Evolutionary conservation across 2,888 invertebrate species (phyloP).

Genomic region (Drosophila nr. fundita): DNA sequence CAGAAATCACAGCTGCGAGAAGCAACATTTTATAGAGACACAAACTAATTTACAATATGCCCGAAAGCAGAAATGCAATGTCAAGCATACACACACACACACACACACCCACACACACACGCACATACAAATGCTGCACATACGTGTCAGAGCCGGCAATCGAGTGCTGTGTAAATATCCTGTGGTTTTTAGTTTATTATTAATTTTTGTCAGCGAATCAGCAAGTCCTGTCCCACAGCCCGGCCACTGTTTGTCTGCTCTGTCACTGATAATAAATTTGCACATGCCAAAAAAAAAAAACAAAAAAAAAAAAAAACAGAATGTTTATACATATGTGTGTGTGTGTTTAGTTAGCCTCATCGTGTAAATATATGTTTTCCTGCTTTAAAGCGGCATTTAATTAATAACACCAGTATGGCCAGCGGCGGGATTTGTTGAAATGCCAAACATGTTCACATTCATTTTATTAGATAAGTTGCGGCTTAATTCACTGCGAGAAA

Average conservation of each 20-base stretch:
- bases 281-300: constrained; percentile 27
- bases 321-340: background rate
- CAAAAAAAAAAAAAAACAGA: background rate
- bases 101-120: constrained; percentile 7
- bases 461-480: constrained; percentile 18
- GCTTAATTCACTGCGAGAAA: background rate
- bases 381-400: constrained; percentile 68
- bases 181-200: constrained; percentile 79
- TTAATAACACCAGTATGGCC: constrained; percentile 61
- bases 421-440: constrained; percentile 21
- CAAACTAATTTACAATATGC: constrained; percentile 69
- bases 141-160: constrained; percentile 30
- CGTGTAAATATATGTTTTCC: constrained; percentile 49
- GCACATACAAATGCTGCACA: constrained; percentile 6
- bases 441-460: constrained; percentile 33
- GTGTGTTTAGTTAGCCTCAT: constrained; percentile 40
- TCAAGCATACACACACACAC: constrained; percentile 19
- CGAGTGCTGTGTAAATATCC: constrained; percentile 78
- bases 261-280: constrained; percentile 78
- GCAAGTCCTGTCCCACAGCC: constrained; percentile 27
- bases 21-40: constrained; percentile 29
- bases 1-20: constrained; percentile 7
- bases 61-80: constrained; percentile 41
- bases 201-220: constrained; percentile 73
- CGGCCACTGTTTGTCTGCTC: constrained; percentile 53